Percentiles rank a stretch among this genome's conserved stretches.
Conservation (phyloP, 1,140 invertebrate genomes). For the Drosophila fuyamai region DNA sequence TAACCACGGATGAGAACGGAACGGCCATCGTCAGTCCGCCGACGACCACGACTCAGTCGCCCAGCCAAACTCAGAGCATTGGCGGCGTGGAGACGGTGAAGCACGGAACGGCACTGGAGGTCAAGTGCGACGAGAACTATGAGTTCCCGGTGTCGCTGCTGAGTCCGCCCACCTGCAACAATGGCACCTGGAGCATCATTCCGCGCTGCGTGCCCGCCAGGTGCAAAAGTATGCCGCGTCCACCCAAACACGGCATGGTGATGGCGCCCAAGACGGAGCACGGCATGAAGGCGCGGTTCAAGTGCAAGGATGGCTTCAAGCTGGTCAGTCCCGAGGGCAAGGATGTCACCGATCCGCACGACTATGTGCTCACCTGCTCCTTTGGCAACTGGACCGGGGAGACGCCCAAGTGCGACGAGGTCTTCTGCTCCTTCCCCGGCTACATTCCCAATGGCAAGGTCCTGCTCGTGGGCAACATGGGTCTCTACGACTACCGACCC, state of each 20-base stretch:
- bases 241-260: conserved; percentile 96
- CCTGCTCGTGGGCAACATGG: conserved; percentile 97
- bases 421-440: conserved; percentile 97
- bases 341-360: conserved; percentile 84
- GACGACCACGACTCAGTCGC: conserved; percentile 85
- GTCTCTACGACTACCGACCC: conserved; percentile 97
- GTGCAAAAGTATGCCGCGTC: conserved; percentile 95
- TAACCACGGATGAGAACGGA: conserved; percentile 78
- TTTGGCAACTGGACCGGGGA: conserved; percentile 97
- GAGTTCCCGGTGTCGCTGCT: conserved; percentile 88
- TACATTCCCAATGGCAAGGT: conserved; percentile 96
- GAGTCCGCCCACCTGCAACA: conserved; percentile 90
- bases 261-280: conserved; percentile 98
- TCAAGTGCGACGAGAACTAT: conserved; percentile 94
- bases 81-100: conserved; percentile 87
- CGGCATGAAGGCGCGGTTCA: conserved; percentile 95
- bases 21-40: conserved; percentile 85
- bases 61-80: conserved; percentile 87
- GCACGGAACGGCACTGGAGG: conserved; percentile 93
- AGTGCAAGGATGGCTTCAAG: conserved; percentile 96
- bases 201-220: conserved; percentile 95
- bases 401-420: conserved; percentile 93
- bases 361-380: conserved; percentile 91
- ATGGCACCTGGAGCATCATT: conserved; percentile 97
- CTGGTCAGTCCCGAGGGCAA: conserved; percentile 88